phyloP scores from a whole-genome alignment of 2,113 vertebrate species.

The Galemys pyrenaicus region DNA sequence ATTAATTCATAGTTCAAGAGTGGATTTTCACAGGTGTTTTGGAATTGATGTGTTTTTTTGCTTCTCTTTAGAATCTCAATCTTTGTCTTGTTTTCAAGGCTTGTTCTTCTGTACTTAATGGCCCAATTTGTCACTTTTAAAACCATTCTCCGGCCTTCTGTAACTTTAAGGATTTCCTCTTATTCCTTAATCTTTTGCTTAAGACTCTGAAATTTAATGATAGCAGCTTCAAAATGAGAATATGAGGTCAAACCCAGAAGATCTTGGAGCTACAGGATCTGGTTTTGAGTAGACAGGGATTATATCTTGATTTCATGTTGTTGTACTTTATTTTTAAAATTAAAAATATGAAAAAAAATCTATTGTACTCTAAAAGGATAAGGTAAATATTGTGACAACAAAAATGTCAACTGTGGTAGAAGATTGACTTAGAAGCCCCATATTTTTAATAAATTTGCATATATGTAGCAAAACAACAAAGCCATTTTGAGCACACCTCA shows the following conservation, averaged over 20 bases:
- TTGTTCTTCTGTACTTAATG: neutral
- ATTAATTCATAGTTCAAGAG: neutral
- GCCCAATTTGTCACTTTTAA: neutral
- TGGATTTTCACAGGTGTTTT: constrained; percentile 14
- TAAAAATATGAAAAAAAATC: neutral
- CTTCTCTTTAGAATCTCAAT: neutral
- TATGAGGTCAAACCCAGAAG: neutral
- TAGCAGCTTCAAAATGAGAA: neutral
- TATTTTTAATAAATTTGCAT: constrained; percentile 65
- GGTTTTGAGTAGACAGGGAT: neutral
- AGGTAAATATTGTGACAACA: constrained; percentile 54
- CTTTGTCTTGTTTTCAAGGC: neutral
- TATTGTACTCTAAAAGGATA: neutral
- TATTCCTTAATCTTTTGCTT: neutral
- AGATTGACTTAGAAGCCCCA: constrained; percentile 18
- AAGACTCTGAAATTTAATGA: neutral
- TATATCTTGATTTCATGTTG: neutral
- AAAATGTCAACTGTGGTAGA: constrained; percentile 24
- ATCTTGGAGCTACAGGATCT: neutral
- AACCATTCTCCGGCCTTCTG: neutral
- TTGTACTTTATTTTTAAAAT: constrained; percentile 12
- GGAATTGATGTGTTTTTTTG: neutral
- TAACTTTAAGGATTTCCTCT: neutral
- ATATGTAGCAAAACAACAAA: constrained; percentile 23
- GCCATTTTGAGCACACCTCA: constrained; percentile 12